Base-by-base conservation (phyloP, 2,888 invertebrate species). In the Hypselothyrea guttata region DNA sequence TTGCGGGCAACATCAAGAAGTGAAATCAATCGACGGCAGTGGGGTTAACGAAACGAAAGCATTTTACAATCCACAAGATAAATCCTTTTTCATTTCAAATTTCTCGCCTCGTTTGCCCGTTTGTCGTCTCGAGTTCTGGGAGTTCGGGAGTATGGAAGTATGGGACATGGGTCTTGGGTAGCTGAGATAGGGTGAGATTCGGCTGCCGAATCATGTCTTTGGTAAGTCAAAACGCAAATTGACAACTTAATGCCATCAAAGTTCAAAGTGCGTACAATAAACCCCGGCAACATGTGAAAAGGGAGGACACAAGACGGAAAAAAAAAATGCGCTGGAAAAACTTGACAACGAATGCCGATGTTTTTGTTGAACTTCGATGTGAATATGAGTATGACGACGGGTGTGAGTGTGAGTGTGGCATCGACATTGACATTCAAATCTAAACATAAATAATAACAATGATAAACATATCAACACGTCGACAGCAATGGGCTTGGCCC, bases 381-480 rank as follows among this genome's bases (percentile, higher is more conserved):
- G 33, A 31, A 40, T 42, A 62, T n/a, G 27, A 48, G 52, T 59
- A 40, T 11, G 31, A 13, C 22, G 8, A 31, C 11, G 13, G 18
- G 40, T 22, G 22, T 22, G 22, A 22, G 22, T 22, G 22, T 5
- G 22, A 22, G 22, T 22, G 22, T 49, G 27, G 47, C 62, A 61
- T 49, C 65, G 84, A 75, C 86, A 85, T 86, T 86, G 86, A 86
- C 86, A 83, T 85, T 82, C 81, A 86, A 85, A 83, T 83, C 86
- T 74, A 71, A 74, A 71, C 86, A 83, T 83, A 85, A 86, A 83
- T 85, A 85, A 83, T 76, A 86, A 85, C 84, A 83, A 71, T 75
- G 86, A 86, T 81, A 86, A 86, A 82, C 86, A 79, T 84, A 86
- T 79, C 86, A 79, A 84, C 84, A 81, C 77, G 76, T 58, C 75